phyloP scores from a whole-genome alignment of 92 coral and sea anemone species.

The Porites divaricata region DNA sequence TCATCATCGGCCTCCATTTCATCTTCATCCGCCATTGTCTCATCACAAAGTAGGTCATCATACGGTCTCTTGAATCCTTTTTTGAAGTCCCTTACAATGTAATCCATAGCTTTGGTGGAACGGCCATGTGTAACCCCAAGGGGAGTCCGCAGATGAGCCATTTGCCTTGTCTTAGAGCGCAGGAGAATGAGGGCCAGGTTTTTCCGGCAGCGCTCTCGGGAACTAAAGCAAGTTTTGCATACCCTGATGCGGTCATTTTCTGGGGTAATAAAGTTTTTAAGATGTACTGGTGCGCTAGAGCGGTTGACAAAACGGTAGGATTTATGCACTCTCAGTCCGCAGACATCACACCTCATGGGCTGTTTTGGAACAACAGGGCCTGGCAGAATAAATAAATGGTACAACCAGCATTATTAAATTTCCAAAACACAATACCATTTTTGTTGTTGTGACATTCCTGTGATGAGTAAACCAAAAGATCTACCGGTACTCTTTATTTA shows the following conservation, averaged over 20 bases:
- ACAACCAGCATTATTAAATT: not conserved
- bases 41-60: slow-evolving; percentile 87
- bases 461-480: too few species aligned
- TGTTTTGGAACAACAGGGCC: slow-evolving; percentile 25
- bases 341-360: slow-evolving; percentile 93
- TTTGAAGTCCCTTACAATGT: slow-evolving; percentile 78
- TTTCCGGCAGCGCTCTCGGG: slow-evolving; percentile 90
- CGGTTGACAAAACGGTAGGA: slow-evolving; percentile 94
- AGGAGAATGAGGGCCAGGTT: slow-evolving; percentile 88
- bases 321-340: slow-evolving; percentile 90
- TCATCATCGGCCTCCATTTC: slow-evolving; percentile 77
- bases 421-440: too few species aligned
- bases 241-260: slow-evolving; percentile 86
- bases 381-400: not conserved
- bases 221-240: slow-evolving; percentile 92
- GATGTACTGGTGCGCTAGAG: slow-evolving; percentile 82
- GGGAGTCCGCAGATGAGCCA: slow-evolving; percentile 87
- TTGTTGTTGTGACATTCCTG: too few species aligned
- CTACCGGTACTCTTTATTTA: too few species aligned
- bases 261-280: slow-evolving; percentile 83
- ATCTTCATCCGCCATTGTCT: slow-evolving; percentile 85
- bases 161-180: slow-evolving; percentile 84
- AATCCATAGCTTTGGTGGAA: slow-evolving; percentile 81
- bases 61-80: slow-evolving; percentile 70
- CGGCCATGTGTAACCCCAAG: slow-evolving; percentile 90